Evolutionary conservation across 2,113 vertebrate genomes (phyloP).

Genomic region (Phyllostomus discolor): DNA sequence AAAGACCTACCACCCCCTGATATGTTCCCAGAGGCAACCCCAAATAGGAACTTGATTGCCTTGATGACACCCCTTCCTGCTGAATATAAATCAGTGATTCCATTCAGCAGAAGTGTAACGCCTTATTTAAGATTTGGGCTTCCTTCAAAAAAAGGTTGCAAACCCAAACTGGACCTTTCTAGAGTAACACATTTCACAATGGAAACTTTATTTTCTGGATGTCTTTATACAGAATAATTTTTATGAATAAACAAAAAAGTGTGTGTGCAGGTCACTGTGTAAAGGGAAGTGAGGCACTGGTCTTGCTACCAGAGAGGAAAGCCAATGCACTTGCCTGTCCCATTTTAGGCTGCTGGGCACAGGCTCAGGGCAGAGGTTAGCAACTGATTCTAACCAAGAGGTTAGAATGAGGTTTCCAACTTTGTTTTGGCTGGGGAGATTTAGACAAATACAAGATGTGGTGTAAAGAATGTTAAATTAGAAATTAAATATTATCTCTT

Average conservation of each 20-base stretch:
- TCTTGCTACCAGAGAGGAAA: background rate
- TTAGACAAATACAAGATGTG: background rate
- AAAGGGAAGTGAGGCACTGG: background rate
- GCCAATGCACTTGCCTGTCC: background rate
- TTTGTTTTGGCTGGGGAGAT: background rate
- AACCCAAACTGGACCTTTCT: background rate
- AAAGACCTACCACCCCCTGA: background rate
- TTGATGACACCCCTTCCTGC: background rate
- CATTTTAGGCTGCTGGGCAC: accelerated
- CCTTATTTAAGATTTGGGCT: background rate
- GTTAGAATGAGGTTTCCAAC: background rate
- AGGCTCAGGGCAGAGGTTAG: background rate
- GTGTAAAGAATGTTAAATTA: background rate
- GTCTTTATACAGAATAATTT: background rate
- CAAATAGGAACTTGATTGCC: background rate
- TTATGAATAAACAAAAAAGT: background rate
- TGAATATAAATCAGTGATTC: background rate
- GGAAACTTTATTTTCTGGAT: background rate
- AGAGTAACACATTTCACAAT: background rate
- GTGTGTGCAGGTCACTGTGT: background rate
- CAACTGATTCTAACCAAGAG: background rate
- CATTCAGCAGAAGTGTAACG: background rate
- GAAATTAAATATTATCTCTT: background rate
- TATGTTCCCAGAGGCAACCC: background rate
- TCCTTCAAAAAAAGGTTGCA: background rate